Base-by-base conservation (phyloP, 2,797 vertebrate genomes). In the Chelonia mydas region DNA sequence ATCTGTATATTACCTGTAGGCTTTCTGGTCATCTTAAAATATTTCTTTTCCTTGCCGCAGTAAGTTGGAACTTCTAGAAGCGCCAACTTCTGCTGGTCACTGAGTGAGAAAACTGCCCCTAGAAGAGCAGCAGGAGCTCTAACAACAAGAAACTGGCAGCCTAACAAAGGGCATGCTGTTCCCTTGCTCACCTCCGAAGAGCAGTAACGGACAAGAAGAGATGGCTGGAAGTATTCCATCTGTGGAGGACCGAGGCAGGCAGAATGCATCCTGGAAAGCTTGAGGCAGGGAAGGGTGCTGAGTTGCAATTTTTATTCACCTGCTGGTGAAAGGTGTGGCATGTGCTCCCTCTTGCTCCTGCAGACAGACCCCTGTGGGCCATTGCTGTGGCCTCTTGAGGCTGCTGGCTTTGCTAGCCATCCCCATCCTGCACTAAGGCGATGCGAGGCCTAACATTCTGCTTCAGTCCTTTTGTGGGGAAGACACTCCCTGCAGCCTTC, bases 291-390 rank as follows among this genome's bases (percentile, higher is more conserved):
- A 59, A 59, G 57, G 51, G 17, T 55, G 78, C 37, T 6, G 13
- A 37, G 1, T 72, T 86, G 47, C 9, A 2, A 3, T 82, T 0
- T 11, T 51, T 21, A 37, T 16, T 7, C 1, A 0, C 11, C 23
- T 77, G 19, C n/a, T 80, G 53, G 19, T 76, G 3, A 68, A 86
- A 68, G 45, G 57, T 61, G 7, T 9, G 51, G 1, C 21, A 2
- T 1, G 2, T 16, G 0, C 81, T 90, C 86, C 33, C 28, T 16
- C 6, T 53, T 53, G 17, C 23, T 74, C 84, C 90, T 92, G 81
- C 57, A 80, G 50, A 23, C 8, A 11, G 19, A 3, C 54, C 19
- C 25, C 27, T 55, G 6, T 85, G 16, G 50, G 53, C 21, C 61
- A 1, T 37, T 80, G 3, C 57, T 59, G 28, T 37, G 31, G 54